phyloP scores from a whole-genome alignment of 2,113 vertebrate genomes.

The Stigmatopora nigra region DNA sequence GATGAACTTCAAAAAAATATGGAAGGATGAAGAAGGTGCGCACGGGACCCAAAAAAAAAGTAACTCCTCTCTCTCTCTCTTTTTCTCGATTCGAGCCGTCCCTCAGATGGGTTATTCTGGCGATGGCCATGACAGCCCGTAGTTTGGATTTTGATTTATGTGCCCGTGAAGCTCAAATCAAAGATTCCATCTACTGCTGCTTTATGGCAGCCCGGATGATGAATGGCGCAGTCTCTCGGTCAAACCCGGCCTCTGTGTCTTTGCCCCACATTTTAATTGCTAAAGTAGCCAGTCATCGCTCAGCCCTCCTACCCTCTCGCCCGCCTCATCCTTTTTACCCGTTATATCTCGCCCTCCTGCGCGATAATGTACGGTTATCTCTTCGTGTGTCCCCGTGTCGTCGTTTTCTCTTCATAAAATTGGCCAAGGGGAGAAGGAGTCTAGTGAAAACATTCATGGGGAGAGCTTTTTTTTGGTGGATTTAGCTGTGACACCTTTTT shows the following conservation, averaged over 20 bases:
- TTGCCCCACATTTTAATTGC: constrained; percentile 99
- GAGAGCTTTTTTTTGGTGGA: too few species aligned
- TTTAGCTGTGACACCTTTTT: too few species aligned
- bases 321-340: constrained; percentile 62
- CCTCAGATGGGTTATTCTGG: constrained; percentile 99
- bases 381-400: constrained; percentile 46
- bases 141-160: constrained; percentile 99
- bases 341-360: constrained; percentile 53
- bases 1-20: constrained; percentile 57
- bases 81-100: constrained; percentile 73
- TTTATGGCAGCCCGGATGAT: constrained; percentile 99
- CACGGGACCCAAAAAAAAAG: constrained; percentile 57
- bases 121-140: constrained; percentile 98
- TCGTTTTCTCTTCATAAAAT: constrained; percentile 59
- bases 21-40: constrained; percentile 50
- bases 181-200: constrained; percentile 99
- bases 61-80: constrained; percentile 66
- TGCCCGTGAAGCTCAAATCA: constrained; percentile 99
- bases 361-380: constrained; percentile 61
- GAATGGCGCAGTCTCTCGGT: constrained; percentile 99
- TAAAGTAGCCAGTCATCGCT: constrained; percentile 99
- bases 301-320: constrained; percentile 83
- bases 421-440: constrained; percentile 35
- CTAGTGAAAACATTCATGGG: constrained; percentile 13
- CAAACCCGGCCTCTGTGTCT: constrained; percentile 99